Percentiles rank a stretch among this genome's conserved stretches.
Conservation (phyloP, 1,140 invertebrate species). For the Zaprionus kolodkinae region DNA sequence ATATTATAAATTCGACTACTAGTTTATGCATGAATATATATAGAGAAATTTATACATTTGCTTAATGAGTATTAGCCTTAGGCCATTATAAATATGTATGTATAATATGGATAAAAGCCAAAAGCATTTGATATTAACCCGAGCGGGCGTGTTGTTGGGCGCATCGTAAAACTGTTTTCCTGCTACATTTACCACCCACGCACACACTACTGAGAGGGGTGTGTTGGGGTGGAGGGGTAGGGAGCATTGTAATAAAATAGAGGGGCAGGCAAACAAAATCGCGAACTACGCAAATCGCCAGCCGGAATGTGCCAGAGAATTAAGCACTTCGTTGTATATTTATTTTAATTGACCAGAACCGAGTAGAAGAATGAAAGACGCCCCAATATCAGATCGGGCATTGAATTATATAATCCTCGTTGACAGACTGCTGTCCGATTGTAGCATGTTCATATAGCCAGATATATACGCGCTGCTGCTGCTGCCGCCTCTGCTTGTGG, state of each 20-base stretch:
- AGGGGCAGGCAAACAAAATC: constrained; percentile 13
- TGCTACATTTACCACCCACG: constrained; percentile 51
- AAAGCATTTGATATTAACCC: constrained; percentile 67
- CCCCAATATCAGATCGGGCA: constrained; percentile 7
- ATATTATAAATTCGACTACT: constrained; percentile 25
- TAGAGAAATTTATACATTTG: constrained; percentile 24
- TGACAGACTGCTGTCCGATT: constrained; percentile 58
- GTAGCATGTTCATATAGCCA: constrained; percentile 9
- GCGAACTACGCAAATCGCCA: constrained; percentile 62
- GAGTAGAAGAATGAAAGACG: neutral
- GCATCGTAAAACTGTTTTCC: constrained; percentile 76
- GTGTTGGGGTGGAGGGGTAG: neutral
- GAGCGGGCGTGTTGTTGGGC: constrained; percentile 44
- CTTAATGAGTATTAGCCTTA: constrained; percentile 42
- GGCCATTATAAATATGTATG: constrained; percentile 24
- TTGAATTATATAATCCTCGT: constrained; percentile 70
- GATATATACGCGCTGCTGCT: constrained; percentile 8
- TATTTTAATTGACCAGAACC: constrained; percentile 17
- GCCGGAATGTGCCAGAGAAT: constrained; percentile 40
- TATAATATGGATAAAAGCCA: constrained; percentile 60
- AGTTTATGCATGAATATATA: neutral
- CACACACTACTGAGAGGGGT: neutral
- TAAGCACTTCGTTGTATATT: constrained; percentile 61
- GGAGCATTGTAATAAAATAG: constrained; percentile 61
- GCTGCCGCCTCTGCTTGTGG: constrained; percentile 18